Evolutionary conservation across 1,140 invertebrate species (phyloP).

Genomic region (Micrasema minimum): DNA sequence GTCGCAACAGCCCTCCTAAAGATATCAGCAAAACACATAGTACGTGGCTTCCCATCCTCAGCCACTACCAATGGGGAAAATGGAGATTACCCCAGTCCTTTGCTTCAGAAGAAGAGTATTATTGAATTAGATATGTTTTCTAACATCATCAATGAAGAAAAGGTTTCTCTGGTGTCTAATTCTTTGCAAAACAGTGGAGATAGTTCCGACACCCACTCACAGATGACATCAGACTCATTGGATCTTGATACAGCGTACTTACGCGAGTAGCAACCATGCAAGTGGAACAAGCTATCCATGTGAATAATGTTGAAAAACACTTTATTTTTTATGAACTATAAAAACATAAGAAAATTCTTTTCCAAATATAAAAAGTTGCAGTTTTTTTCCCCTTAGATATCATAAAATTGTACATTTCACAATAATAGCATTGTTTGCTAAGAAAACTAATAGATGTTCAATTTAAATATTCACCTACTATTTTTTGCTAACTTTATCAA

Average conservation of each 20-base stretch:
- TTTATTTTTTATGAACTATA: too few relatives aligned
- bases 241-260: conserved; percentile 59
- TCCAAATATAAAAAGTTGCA: too few relatives aligned
- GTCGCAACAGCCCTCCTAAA: conserved; percentile 57
- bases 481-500: too few relatives aligned
- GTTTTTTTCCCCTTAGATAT: too few relatives aligned
- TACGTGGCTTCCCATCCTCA: conserved; percentile 60
- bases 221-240: conserved; percentile 62
- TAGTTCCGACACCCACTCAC: conserved; percentile 62
- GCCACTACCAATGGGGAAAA: conserved; percentile 58
- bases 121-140: conserved; percentile 57
- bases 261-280: conserved; percentile 64
- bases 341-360: too few relatives aligned
- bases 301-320: too few relatives aligned
- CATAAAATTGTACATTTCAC: too few relatives aligned
- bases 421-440: too few relatives aligned
- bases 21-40: conserved; percentile 61
- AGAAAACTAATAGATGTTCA: too few relatives aligned
- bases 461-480: too few relatives aligned
- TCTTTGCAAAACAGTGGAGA: conserved; percentile 60
- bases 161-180: conserved; percentile 61
- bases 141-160: conserved; percentile 63
- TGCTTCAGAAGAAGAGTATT: conserved; percentile 57
- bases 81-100: conserved; percentile 57
- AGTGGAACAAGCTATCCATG: too few relatives aligned